Evolutionary conservation across 2,888 invertebrate species (phyloP), one percentile per base, ranked within the genome.

Genomic region (Sisyra nigra): DNA sequence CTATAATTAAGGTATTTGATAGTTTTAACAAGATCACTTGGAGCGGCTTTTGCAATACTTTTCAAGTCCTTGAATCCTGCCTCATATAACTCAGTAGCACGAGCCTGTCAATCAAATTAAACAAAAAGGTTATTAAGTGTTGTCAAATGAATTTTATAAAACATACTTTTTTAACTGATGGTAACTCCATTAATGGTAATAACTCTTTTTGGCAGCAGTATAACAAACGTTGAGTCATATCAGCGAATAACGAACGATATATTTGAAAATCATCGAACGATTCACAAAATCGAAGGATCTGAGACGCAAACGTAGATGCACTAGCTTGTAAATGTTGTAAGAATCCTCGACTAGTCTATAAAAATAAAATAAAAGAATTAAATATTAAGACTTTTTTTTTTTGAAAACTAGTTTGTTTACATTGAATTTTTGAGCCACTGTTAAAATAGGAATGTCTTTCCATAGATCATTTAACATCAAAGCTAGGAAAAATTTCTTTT

Each of bases 201-300:
- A 96, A 65, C 51, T 92, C 91, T 1, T 72, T 66, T 8, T 81
- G 74, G 45, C 86, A 86, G 61, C 91, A 91, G 57, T 84, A 78
- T 47, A 81, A 76, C 52, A 96, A 69, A 46, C 80, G 70, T 50
- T 74, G 69, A 24, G 80, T 73, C 56, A 96, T 78, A 47, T 75
- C 74, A 15, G 64, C 70, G 44, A 97, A 66, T 47, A 96, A 65
- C 49, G 83, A 76, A 19, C 73, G 69, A 58, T 81, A 89, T 33
- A 81, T 72, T 89, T 91, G 92, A 61, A 89, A 78, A 50, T 79
- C 77, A 17, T 76, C 71, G 47, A 92, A 59, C 57, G 80, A 79
- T 63, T 80, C 78, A 56, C 88, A 86, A 58, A 92, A 82, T 49
- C 80, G 71, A 8, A 76, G 69, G n/a, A 88, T 80, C 49, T 81